These are phyloP conservation scores for Chrosomus eos DNA, from an alignment of 2,797 vertebrate species.

Conservation along the genomic window DNA sequence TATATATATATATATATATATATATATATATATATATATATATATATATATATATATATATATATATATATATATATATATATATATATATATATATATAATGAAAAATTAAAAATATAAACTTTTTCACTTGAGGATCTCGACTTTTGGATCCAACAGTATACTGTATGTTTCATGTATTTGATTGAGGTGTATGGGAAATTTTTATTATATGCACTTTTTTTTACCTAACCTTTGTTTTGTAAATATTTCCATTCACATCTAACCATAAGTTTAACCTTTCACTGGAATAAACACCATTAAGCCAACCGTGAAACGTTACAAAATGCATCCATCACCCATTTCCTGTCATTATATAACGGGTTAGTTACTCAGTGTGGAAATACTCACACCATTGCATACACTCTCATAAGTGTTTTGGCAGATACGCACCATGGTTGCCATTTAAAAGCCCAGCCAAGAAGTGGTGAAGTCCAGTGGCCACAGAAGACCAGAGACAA, in stretches of 20 bases:
- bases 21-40: too few species aligned
- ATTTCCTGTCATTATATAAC: conserved; percentile 56
- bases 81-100: too few species aligned
- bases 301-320: not conserved
- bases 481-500: conserved; percentile 63
- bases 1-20: too few species aligned
- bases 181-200: not conserved
- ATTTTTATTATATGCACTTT: not conserved
- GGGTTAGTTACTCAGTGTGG: conserved; percentile 33
- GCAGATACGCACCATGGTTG: conserved; percentile 47
- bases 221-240: not conserved
- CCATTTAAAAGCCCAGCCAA: conserved; percentile 57
- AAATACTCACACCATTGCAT: conserved; percentile 53
- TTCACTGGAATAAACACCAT: conserved; percentile 17
- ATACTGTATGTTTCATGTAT: not conserved
- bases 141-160: not conserved
- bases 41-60: too few species aligned
- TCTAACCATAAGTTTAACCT: conserved; percentile 27
- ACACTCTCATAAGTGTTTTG: conserved; percentile 46
- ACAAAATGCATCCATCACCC: conserved; percentile 26
- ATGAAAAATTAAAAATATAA: too few species aligned
- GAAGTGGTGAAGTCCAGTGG: conserved; percentile 56
- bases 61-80: too few species aligned
- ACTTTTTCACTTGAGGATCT: not conserved
- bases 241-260: not conserved